Evolutionary conservation across 30 jellyfish, hydroid and myxozoan genomes (phyloP).

Genomic region (Aurelia sp.): DNA sequence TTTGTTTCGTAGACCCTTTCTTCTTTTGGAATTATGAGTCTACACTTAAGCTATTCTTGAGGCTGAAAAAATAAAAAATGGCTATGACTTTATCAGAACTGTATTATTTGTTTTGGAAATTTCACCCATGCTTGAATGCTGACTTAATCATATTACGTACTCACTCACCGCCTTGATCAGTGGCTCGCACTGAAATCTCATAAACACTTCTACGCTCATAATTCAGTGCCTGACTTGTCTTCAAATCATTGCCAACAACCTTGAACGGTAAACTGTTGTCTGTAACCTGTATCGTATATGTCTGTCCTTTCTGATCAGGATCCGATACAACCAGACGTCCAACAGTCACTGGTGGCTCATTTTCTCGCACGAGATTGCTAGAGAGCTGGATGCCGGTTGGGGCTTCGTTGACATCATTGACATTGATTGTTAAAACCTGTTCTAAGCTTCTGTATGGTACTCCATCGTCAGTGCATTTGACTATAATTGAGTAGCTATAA

Average conservation of each 20-base stretch:
- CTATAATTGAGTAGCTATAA: conserved; percentile 20
- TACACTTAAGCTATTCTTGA: no score
- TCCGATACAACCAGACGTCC: conserved; percentile 67
- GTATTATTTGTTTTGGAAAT: no score
- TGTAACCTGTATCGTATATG: conserved; percentile 13
- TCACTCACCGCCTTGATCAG: conserved; percentile 68
- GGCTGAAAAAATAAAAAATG: no score
- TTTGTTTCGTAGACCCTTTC: no score
- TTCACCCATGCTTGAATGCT: no score
- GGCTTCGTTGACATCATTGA: conserved; percentile 80
- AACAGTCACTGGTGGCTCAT: conserved; percentile 27
- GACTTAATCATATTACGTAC: no score
- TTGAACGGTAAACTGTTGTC: conserved; percentile 15
- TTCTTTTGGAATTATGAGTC: no score
- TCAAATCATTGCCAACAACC: conserved; percentile 25
- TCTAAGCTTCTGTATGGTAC: conserved; percentile 50
- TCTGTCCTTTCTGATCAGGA: conserved; percentile 58
- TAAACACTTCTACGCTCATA: conserved; percentile 43
- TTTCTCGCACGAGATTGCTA: conserved; percentile 51
- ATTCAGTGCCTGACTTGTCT: conserved; percentile 35
- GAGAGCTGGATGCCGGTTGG: conserved; percentile 67
- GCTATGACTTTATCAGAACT: no score
- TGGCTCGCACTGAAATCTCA: conserved; percentile 36
- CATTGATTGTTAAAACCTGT: conserved; percentile 27
- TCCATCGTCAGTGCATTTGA: conserved; percentile 77